Evolutionary conservation across 2,888 invertebrate genomes (phyloP).

Genomic region (Acleris holmiana): DNA sequence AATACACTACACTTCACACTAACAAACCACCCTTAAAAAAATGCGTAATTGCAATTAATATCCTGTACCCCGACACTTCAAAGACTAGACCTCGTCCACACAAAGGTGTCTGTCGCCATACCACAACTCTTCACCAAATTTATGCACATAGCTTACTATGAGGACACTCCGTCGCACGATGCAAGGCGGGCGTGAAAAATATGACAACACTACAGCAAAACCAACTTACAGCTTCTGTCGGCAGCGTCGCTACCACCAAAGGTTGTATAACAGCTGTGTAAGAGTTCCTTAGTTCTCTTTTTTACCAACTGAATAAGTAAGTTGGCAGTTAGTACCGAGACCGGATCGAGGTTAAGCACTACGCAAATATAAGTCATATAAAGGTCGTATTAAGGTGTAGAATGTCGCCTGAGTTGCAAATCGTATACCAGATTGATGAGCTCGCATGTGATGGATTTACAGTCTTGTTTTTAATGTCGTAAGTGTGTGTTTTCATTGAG

Average conservation of each 20-base stretch:
- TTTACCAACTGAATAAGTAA: slow-evolving; percentile 13
- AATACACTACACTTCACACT: neutral
- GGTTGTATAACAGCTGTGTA: slow-evolving; percentile 2
- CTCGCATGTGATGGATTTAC: slow-evolving; percentile 7
- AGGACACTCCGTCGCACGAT: slow-evolving; percentile 62
- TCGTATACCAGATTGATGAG: slow-evolving; percentile 11
- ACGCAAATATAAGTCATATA: slow-evolving; percentile 33
- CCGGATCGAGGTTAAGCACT: slow-evolving; percentile 26
- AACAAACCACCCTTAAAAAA: slow-evolving; percentile 30
- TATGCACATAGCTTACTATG: slow-evolving; percentile 78
- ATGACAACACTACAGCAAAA: slow-evolving; percentile 46
- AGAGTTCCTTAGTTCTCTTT: slow-evolving; percentile 7
- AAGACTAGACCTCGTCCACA: slow-evolving; percentile 35
- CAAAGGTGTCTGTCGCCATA: slow-evolving; percentile 53
- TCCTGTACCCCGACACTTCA: slow-evolving; percentile 23
- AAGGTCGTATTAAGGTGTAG: slow-evolving; percentile 23
- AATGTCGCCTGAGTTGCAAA: slow-evolving; percentile 1
- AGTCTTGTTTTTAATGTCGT: slow-evolving; percentile 2
- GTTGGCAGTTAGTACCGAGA: slow-evolving; percentile 8
- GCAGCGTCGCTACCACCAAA: neutral
- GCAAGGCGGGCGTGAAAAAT: slow-evolving; percentile 51
- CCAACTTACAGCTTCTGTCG: slow-evolving; percentile 20
- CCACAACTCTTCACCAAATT: slow-evolving; percentile 67
- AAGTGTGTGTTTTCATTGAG: slow-evolving; percentile 17
- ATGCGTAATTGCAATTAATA: slow-evolving; percentile 37